Percentiles rank a stretch among this genome's conserved stretches.
Evolutionary conservation across 2,797 vertebrate species (phyloP).

Genomic region (Sternarchorhynchus goeldii): DNA sequence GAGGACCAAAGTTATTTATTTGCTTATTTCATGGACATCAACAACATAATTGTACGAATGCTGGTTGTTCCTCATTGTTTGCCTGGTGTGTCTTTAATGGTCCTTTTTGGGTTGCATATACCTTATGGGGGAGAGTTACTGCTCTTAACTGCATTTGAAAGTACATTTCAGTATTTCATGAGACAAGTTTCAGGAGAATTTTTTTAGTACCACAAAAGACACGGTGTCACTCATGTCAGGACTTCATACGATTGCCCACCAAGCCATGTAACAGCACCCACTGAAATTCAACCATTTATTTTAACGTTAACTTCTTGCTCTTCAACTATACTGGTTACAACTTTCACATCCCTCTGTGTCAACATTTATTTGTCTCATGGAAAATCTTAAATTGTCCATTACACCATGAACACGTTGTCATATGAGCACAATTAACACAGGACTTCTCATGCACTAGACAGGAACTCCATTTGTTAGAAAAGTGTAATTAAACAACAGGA

Average conservation of each 20-base stretch:
- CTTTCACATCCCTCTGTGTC: not conserved
- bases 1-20: too few species aligned
- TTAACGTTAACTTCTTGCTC: not conserved
- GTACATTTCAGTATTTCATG: not conserved
- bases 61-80: too few species aligned
- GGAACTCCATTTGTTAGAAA: conserved; percentile 38
- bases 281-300: too few species aligned
- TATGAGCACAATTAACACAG: conserved; percentile 25
- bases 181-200: not conserved
- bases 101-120: too few species aligned
- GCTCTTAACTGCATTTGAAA: not conserved
- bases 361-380: conserved; percentile 32
- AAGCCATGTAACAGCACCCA: not conserved
- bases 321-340: conserved; percentile 11
- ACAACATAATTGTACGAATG: too few species aligned
- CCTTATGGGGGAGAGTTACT: not conserved
- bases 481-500: conserved; percentile 54
- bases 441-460: conserved; percentile 43
- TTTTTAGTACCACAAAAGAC: not conserved
- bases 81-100: not conserved
- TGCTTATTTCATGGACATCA: not conserved
- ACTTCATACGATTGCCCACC: not conserved
- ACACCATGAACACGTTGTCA: conserved; percentile 39
- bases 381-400: conserved; percentile 13
- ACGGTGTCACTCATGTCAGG: too few species aligned